Evolutionary conservation across 2,888 invertebrate genomes (phyloP), one percentile per base, ranked within the genome.

Genomic region (Isotomurus palustris): DNA sequence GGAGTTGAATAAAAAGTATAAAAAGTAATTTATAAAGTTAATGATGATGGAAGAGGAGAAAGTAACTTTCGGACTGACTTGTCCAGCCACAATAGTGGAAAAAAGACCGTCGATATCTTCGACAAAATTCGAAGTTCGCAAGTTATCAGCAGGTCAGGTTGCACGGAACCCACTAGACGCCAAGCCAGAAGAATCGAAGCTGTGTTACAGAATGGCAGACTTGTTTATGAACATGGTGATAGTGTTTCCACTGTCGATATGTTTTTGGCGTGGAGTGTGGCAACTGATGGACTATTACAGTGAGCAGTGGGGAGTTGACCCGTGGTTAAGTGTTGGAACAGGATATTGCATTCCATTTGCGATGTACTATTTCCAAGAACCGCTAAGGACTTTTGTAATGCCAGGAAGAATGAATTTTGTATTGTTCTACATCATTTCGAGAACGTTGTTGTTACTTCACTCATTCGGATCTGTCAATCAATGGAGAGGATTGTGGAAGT

Each of bases 401-500:
- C 66, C 66, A 1, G 1, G 58, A 38, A 60, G 56, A 52, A 66
- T 64, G 61, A 60, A 54, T 44, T 66, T 60, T 54, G 36, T 59
- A 4, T 22, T 55, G 3, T 68, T 63, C 55, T 69, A 67, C 56
- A 25, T 65, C 3, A 29, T 63, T 22, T 54, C 67, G 22, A 53
- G 66, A n/a, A 50, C 43, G 2, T 56, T 68, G 17, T 58, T 67
- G 10, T 43, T 66, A 1, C 5, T 64, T 1, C 68, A 68, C 60
- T 66, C 70, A 8, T 81, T 87, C 70, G 84, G 86, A 62, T 90
- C 90, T 75, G 89, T 91, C 41, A 90, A 88, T 72, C 87, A 87
- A 60, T 92, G 91, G 91, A 81, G 91, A 8, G 91, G 91, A 1
- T 83, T 86, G 43, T 92, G 91, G 91, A 48, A 81, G 69, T 77